Conservation (phyloP, 2,888 invertebrate species). For the Tubiluchus corallicola region DNA sequence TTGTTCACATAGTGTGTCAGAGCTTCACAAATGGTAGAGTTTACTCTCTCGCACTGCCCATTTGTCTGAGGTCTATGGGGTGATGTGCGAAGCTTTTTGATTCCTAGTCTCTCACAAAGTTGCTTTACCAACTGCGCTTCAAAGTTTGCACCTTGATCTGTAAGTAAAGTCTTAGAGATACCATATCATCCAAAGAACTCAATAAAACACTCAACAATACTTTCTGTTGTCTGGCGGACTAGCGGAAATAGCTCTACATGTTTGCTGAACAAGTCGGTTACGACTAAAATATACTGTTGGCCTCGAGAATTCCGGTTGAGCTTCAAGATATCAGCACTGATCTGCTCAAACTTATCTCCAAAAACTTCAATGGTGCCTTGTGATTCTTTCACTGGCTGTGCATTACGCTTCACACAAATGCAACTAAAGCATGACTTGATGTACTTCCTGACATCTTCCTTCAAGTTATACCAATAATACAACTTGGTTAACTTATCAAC, state of each 20-base stretch:
- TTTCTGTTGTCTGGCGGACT: neutral
- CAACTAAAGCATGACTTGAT: neutral
- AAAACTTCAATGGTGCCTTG: neutral
- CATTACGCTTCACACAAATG: neutral
- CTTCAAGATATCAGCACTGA: neutral
- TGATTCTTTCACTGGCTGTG: no score
- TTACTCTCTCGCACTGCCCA: neutral
- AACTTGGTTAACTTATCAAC: no score
- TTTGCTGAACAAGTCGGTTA: constrained; percentile 2
- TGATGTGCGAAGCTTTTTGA: neutral
- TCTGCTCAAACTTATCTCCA: constrained; percentile 1
- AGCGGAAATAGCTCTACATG: neutral
- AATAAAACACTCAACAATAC: neutral
- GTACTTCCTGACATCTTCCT: neutral
- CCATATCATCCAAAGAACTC: constrained; percentile 4
- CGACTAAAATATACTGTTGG: neutral
- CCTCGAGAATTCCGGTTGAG: neutral
- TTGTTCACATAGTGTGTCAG: constrained; percentile 15
- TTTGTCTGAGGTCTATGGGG: neutral
- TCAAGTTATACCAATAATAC: no score
- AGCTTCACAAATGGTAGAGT: constrained; percentile 9
- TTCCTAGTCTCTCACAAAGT: neutral
- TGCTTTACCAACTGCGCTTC: neutral
- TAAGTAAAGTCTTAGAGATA: neutral
- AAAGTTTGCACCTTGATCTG: constrained; percentile 6